A percentile compares a stretch with the other conserved stretches of the same genome.
phyloP scores from a whole-genome alignment of 2,888 invertebrate species.

The Lycaena phlaeas region DNA sequence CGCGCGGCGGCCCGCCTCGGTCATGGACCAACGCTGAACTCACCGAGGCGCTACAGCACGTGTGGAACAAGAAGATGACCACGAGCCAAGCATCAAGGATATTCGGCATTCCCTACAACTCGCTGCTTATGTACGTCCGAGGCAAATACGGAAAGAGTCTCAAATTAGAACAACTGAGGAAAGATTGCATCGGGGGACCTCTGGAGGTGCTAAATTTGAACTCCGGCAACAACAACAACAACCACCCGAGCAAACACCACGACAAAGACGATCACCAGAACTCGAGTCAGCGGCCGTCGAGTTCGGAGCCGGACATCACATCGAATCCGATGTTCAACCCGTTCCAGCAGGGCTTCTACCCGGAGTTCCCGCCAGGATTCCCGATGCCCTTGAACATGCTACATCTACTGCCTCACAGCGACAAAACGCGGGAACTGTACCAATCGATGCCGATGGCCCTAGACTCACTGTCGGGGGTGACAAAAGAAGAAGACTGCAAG shows the following conservation, averaged over 20 bases:
- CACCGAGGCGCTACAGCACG: constrained; percentile 91
- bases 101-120: constrained; percentile 95
- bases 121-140: constrained; percentile 91
- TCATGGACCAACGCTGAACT: constrained; percentile 95
- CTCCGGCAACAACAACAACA: constrained; percentile 74
- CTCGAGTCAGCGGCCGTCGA: constrained; percentile 73
- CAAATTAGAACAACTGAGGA: constrained; percentile 88
- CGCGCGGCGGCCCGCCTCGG: constrained; percentile 90
- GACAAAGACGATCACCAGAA: constrained; percentile 67
- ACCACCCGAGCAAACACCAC: constrained; percentile 68
- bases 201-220: constrained; percentile 80
- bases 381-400: constrained; percentile 90
- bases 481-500: constrained; percentile 77
- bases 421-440: constrained; percentile 79
- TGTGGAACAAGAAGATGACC: constrained; percentile 97
- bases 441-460: constrained; percentile 70
- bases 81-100: constrained; percentile 92
- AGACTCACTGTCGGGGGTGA: constrained; percentile 64
- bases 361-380: constrained; percentile 85
- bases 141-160: constrained; percentile 95
- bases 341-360: constrained; percentile 86
- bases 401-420: constrained; percentile 85
- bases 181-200: constrained; percentile 89
- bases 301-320: constrained; percentile 77
- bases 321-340: constrained; percentile 82